phyloP scores from a whole-genome alignment of 2,113 vertebrate species.

The Sinosuthora webbiana region DNA sequence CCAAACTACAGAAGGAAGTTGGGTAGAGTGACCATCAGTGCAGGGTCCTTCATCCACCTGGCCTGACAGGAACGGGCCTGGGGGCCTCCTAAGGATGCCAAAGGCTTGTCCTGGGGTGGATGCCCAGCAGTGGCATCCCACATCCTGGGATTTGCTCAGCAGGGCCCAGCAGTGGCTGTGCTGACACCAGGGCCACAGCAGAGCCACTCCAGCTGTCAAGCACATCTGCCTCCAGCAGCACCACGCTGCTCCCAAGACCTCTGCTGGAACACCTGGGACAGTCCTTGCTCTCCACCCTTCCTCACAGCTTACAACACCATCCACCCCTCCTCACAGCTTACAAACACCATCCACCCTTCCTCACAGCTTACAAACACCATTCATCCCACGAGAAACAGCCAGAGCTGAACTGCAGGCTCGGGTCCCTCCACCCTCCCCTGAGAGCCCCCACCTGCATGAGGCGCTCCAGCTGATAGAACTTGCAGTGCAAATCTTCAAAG shows the following conservation, averaged over 20 bases:
- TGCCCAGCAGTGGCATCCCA: not conserved
- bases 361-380: not conserved
- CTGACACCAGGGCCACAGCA: not conserved
- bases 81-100: not conserved
- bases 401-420: not conserved
- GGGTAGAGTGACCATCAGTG: not conserved
- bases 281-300: not conserved
- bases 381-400: not conserved
- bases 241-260: rapidly evolving
- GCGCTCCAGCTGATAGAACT: conserved; percentile 97
- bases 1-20: not conserved
- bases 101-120: not conserved
- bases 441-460: conserved; percentile 90
- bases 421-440: rapidly evolving
- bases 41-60: not conserved
- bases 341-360: not conserved
- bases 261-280: not conserved
- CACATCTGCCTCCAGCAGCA: not conserved
- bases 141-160: not conserved
- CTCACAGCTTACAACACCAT: not conserved
- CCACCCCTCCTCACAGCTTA: not conserved
- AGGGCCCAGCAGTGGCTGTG: not conserved
- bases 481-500: conserved; percentile 99
- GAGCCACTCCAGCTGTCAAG: not conserved
- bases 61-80: not conserved